Percentiles rank a stretch among this genome's conserved stretches.
Evolutionary conservation across 2,797 vertebrate genomes (phyloP).

Genomic region (Falco rusticolus): DNA sequence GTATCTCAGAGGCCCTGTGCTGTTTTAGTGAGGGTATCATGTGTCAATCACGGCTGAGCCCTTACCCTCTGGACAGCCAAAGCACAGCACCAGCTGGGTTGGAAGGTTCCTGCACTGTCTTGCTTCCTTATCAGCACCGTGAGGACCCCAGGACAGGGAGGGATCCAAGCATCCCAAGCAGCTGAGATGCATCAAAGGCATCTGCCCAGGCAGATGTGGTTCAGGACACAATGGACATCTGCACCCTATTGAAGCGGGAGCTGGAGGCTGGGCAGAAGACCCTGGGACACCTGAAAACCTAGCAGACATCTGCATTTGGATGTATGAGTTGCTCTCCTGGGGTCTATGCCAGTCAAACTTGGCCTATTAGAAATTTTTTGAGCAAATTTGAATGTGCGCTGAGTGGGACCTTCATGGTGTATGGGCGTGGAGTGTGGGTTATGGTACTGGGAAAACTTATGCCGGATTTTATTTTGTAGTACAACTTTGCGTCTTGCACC

Average conservation of each 20-base stretch:
- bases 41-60: not conserved
- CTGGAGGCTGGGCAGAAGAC: not conserved
- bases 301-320: not conserved
- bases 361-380: not conserved
- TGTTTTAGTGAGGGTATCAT: not conserved
- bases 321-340: accelerated
- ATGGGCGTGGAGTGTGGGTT: not conserved
- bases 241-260: not conserved
- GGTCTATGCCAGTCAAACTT: not conserved
- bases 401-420: not conserved
- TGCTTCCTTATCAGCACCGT: not conserved
- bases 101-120: not conserved
- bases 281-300: not conserved
- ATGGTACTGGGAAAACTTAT: not conserved
- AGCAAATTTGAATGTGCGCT: not conserved
- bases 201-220: not conserved
- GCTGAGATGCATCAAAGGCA: not conserved
- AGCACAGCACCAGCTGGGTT: not conserved
- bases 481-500: not conserved
- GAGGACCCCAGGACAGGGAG: not conserved
- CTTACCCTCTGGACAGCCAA: not conserved
- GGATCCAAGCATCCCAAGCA: not conserved
- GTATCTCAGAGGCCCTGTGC: not conserved
- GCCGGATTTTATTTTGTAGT: not conserved
- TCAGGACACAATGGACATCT: not conserved